Base-by-base conservation (phyloP, 2,797 vertebrate genomes). In the Carduelis carduelis region DNA sequence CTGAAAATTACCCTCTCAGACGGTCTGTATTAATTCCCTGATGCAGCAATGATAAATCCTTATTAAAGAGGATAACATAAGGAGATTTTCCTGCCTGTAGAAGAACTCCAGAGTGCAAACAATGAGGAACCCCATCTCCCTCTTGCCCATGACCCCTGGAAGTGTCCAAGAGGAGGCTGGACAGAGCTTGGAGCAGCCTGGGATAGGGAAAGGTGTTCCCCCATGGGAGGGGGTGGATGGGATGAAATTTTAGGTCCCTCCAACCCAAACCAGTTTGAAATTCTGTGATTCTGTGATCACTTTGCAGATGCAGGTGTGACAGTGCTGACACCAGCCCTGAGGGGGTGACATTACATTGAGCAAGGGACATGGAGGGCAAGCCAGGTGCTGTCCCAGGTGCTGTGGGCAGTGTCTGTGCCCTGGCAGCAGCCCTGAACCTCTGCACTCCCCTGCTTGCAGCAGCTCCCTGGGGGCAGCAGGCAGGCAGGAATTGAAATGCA, bases 1-100 rank as follows among this genome's bases (percentile, higher is more conserved):
- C 79, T 65, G 87, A 55, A 96, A 93, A 95, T 92, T 91, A 65
- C 89, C 83, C 64, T 93, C 95, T 77, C 95, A 95, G 92, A 92
- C 55, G 1, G 69, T n/a, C 83, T 52, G 59, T 60, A 71, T 86
- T 72, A 92, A 93, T 83, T 76, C 94, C 61, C 89, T 32, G 84
- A 72, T 94, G 92, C 87, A 50, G 87, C 87, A 71, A 60, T 81
- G 82, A 92, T 95, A 93, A 96, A 95, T 91, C 91, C 91, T 88
- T 86, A 90, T 83, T 88, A 60, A 81, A 92, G 88, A 59, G 79
- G 80, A 87, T 89, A 93, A 83, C 87, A 91, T 24, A 83, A 82
- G 59, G 76, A 81, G 92, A 82, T 93, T 90, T 83, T 23, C 28
- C 49, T 87, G 93, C 81, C 57, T 64, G 15, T 26, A 28, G 83